A percentile compares a stretch with the other conserved stretches of the same genome.
phyloP scores from a whole-genome alignment of 23 tunicate species.

The Pegea sp. region DNA sequence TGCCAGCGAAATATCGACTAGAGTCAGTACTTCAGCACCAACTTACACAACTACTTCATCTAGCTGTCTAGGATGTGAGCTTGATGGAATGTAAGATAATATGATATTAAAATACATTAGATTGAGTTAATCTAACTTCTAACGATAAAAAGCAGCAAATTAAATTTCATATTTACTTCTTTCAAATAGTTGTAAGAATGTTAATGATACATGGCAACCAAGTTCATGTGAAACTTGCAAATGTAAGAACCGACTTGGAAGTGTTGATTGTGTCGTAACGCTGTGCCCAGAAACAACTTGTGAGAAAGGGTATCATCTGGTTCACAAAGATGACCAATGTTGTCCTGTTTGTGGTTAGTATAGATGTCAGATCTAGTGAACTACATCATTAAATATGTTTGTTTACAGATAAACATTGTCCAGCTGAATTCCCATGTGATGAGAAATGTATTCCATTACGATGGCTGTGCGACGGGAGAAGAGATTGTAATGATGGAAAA shows the following conservation, averaged over 20 bases:
- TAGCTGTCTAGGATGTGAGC: conserved; percentile 32
- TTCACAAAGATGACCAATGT: conserved; percentile 27
- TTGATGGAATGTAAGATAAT: conserved; percentile 18
- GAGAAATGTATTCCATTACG: conserved; percentile 43
- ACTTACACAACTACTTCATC: conserved; percentile 13
- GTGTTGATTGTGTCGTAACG: conserved; percentile 26
- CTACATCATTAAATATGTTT: not conserved
- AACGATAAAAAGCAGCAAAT: no score
- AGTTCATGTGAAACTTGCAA: conserved; percentile 57
- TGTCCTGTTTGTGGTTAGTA: conserved; percentile 73
- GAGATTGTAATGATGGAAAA: conserved; percentile 38
- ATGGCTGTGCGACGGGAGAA: conserved; percentile 74
- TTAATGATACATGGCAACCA: no score
- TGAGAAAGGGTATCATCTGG: conserved; percentile 41
- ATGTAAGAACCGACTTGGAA: conserved; percentile 43
- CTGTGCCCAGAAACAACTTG: conserved; percentile 20
- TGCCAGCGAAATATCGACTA: not conserved
- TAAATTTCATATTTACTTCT: no score
- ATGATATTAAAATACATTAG: no score
- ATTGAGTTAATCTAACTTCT: no score
- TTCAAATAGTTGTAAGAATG: no score
- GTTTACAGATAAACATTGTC: conserved; percentile 46
- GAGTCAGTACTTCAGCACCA: not conserved
- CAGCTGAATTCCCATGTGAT: conserved; percentile 64
- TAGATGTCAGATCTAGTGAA: not conserved